Conservation (phyloP, 1,140 invertebrate genomes). For the Nasonia giraulti region DNA sequence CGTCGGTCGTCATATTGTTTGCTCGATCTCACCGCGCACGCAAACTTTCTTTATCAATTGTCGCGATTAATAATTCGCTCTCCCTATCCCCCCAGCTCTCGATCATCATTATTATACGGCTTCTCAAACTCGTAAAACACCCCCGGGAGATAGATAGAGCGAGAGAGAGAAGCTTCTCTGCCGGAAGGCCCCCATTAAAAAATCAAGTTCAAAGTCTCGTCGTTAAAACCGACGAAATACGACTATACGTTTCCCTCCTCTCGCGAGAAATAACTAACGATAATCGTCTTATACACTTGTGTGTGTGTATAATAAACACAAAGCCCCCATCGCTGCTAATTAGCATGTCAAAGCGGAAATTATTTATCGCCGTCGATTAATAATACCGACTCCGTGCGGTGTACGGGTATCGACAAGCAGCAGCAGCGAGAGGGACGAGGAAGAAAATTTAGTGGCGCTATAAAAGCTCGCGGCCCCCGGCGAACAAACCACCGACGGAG, state of each 20-base stretch:
- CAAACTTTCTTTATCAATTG: slow-evolving; percentile 5
- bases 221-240: slow-evolving; percentile 8
- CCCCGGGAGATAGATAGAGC: no score
- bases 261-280: slow-evolving; percentile 24
- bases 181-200: not conserved
- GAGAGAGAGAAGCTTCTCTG: not conserved
- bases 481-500: not conserved
- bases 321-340: slow-evolving; percentile 12
- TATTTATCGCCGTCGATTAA: slow-evolving; percentile 47
- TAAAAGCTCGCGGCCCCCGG: slow-evolving; percentile 30
- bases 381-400: slow-evolving; percentile 31
- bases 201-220: not conserved
- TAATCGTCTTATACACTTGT: slow-evolving; percentile 36
- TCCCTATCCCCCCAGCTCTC: not conserved
- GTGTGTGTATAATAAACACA: slow-evolving; percentile 12
- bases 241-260: slow-evolving; percentile 24
- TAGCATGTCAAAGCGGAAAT: slow-evolving; percentile 50
- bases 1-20: not conserved
- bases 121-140: not conserved
- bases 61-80: not conserved
- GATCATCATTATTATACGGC: not conserved
- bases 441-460: slow-evolving; percentile 45
- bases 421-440: not conserved
- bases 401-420: not conserved
- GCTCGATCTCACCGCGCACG: no score